Conservation (phyloP, 1,140 invertebrate genomes). For the Pteromalus puparum region DNA sequence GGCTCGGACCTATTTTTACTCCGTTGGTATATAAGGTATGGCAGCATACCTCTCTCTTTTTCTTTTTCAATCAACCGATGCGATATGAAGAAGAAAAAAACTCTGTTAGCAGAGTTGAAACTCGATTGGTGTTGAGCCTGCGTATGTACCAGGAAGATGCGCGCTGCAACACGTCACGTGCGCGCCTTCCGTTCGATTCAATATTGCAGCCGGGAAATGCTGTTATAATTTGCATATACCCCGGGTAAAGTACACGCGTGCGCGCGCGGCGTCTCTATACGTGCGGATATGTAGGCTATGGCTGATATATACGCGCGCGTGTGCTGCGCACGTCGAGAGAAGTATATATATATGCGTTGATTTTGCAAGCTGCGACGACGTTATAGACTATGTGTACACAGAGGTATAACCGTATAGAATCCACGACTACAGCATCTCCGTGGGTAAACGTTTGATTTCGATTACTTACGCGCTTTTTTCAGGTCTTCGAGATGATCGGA, state of each 20-base stretch:
- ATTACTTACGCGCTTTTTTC: background rate
- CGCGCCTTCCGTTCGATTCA: conserved; percentile 1
- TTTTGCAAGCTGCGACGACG: background rate
- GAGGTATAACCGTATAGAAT: background rate
- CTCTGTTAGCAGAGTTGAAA: no score
- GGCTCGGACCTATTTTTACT: background rate
- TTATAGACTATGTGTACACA: background rate
- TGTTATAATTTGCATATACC: conserved; percentile 25
- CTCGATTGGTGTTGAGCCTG: no score
- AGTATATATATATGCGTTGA: background rate
- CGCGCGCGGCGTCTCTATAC: background rate
- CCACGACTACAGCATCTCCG: background rate
- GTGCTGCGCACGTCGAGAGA: background rate
- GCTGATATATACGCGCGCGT: background rate
- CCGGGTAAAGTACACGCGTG: no score
- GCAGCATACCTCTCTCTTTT: background rate
- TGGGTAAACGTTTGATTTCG: background rate
- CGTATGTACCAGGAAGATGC: background rate
- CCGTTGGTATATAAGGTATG: background rate
- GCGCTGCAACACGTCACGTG: background rate
- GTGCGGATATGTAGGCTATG: background rate
- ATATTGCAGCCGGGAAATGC: conserved; percentile 1
- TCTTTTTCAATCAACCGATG: no score
- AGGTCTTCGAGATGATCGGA: background rate
- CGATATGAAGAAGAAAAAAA: no score